Conservation (phyloP, 2,113 vertebrate species). For the Cettia cetti region DNA sequence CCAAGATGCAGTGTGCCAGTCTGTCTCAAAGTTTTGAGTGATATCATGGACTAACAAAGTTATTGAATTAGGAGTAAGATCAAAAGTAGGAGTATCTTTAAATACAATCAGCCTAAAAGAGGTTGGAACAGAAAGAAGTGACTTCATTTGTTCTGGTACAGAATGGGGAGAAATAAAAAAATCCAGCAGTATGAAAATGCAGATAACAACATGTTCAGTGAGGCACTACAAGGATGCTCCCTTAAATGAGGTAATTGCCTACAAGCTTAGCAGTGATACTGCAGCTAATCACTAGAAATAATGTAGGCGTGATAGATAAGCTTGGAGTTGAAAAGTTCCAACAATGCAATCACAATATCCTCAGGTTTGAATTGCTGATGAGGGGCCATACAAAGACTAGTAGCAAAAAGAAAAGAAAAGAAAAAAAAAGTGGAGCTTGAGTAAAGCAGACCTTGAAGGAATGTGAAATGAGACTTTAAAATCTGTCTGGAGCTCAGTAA, state of each 20-base stretch:
- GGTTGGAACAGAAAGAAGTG: not conserved
- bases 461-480: constrained; percentile 54
- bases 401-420: not conserved
- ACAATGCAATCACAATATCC: constrained; percentile 47
- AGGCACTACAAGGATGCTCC: constrained; percentile 9
- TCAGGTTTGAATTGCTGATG: constrained; percentile 64
- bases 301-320: constrained; percentile 61
- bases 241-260: constrained; percentile 32
- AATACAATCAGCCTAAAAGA: not conserved
- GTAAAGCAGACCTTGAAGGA: constrained; percentile 39
- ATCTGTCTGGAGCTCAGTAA: constrained; percentile 21
- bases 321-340: constrained; percentile 49
- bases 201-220: constrained; percentile 21
- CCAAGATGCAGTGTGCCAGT: not conserved
- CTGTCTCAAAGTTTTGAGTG: not conserved
- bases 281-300: constrained; percentile 65
- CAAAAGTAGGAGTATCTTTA: not conserved
- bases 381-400: constrained; percentile 22
- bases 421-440: not conserved
- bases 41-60: not conserved
- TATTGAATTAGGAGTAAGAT: not conserved
- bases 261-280: constrained; percentile 54
- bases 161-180: not conserved
- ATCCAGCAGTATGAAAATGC: not conserved
- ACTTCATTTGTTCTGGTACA: not conserved